These are phyloP conservation scores for Euura lappo DNA, from an alignment of 1,140 invertebrate species.

Conservation along the genomic window DNA sequence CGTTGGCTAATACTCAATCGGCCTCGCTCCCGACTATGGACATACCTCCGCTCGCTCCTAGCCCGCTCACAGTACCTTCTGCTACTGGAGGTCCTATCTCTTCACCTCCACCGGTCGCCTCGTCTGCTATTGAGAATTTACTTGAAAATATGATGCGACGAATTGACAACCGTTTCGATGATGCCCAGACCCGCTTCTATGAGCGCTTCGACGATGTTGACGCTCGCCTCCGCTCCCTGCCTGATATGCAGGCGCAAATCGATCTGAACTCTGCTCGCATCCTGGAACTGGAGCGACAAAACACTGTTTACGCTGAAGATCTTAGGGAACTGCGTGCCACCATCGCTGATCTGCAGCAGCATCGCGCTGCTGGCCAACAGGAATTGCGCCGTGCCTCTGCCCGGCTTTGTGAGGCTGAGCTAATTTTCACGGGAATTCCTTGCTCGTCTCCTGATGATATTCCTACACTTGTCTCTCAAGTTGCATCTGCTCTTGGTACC, in stretches of 20 bases:
- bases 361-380: no score
- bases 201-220: background rate
- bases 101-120: conserved; percentile 13
- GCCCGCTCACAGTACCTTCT: background rate
- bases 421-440: no score
- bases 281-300: background rate
- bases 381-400: no score
- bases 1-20: no score
- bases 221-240: background rate
- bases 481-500: background rate
- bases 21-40: no score
- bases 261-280: background rate
- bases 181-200: background rate
- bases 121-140: conserved; percentile 18
- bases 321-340: no score
- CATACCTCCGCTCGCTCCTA: no score
- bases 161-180: background rate
- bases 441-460: background rate
- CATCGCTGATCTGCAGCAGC: no score
- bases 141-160: conserved; percentile 6
- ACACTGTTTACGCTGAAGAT: background rate
- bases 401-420: no score
- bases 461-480: background rate
- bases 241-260: background rate
- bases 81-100: background rate